These are phyloP conservation scores for Adoxophyes honmai DNA, from an alignment of 1,140 invertebrate genomes.

Conservation along the genomic window DNA sequence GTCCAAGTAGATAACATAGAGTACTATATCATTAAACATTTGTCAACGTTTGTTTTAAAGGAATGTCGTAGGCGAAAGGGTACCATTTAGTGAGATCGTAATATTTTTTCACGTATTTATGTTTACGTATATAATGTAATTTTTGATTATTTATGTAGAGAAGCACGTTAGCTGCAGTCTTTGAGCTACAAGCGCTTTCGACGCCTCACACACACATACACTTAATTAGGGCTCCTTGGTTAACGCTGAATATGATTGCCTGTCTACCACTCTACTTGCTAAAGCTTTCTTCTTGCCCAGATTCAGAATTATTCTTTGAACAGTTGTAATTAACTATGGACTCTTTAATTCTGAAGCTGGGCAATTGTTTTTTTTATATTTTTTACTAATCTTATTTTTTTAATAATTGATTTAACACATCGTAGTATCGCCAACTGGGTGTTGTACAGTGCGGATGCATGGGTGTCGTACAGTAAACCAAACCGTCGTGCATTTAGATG, in stretches of 20 bases:
- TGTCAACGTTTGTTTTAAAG: conserved; percentile 44
- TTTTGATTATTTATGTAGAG: conserved; percentile 30
- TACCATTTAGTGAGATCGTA: conserved; percentile 36
- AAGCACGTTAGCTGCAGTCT: conserved; percentile 26
- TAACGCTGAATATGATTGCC: background rate
- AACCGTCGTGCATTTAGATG: background rate
- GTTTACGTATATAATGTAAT: conserved; percentile 26
- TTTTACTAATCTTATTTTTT: background rate
- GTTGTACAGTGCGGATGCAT: conserved; percentile 8
- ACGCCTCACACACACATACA: conserved; percentile 9
- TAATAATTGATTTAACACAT: background rate
- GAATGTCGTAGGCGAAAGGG: conserved; percentile 64
- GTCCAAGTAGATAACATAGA: conserved; percentile 20
- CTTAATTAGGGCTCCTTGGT: background rate
- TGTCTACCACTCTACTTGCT: conserved; percentile 29
- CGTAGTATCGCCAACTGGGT: background rate
- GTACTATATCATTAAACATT: conserved; percentile 28
- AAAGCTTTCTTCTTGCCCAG: conserved; percentile 26
- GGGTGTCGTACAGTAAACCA: background rate
- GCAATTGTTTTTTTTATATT: background rate
- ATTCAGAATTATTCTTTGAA: conserved; percentile 17
- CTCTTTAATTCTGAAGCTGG: background rate
- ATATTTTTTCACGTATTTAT: conserved; percentile 37
- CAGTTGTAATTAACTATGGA: background rate
- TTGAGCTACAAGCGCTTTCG: conserved; percentile 5